Percentiles rank a stretch among this genome's conserved stretches.
Conservation (phyloP, 2,797 vertebrate genomes). For the Chloroceryle amazona region DNA sequence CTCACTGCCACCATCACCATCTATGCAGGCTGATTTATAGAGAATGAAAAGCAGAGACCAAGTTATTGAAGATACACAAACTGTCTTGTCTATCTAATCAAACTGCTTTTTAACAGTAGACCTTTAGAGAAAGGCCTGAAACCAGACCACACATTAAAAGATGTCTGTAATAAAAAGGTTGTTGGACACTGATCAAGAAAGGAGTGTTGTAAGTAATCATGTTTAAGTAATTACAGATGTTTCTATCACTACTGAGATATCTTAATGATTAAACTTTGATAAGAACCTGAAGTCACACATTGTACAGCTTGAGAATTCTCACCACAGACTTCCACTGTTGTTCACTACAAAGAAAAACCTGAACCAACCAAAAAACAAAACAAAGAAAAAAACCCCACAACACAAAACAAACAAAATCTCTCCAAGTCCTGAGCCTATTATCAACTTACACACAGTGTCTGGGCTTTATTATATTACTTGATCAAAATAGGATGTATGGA, state of each 20-base stretch:
- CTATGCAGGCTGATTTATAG: neutral
- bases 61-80: neutral
- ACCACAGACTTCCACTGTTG: neutral
- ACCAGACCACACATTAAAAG: neutral
- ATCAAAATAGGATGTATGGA: neutral
- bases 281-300: neutral
- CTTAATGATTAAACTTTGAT: neutral
- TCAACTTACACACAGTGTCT: neutral
- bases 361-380: too few species aligned
- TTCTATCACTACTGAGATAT: neutral
- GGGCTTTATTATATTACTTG: neutral
- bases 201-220: neutral
- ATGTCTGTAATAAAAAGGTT: neutral
- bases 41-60: neutral
- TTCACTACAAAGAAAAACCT: neutral
- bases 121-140: neutral
- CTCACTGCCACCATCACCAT: neutral
- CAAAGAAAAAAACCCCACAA: too few species aligned
- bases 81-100: neutral
- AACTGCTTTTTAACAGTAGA: neutral
- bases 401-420: too few species aligned
- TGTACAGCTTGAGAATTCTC: neutral
- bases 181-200: neutral
- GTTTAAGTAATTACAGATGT: neutral
- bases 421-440: neutral